Conservation (phyloP, 1,140 invertebrate species). For the Brachionus rubens region DNA sequence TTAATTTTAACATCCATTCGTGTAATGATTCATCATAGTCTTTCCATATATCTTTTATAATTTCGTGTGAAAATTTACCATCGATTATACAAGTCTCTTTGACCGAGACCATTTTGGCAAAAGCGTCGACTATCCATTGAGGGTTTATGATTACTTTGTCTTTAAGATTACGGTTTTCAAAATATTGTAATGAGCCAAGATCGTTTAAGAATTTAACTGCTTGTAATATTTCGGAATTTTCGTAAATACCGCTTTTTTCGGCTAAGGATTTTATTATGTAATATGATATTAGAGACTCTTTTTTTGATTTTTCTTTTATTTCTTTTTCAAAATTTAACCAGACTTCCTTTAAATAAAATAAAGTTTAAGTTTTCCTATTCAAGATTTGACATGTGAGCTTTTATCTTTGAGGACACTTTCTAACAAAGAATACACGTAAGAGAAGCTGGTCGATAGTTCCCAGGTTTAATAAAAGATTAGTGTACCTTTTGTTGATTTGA, state of each 20-base stretch:
- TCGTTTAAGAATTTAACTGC: slow-evolving; percentile 57
- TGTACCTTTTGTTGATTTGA: no score
- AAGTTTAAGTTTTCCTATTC: no score
- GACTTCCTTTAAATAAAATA: slow-evolving; percentile 49
- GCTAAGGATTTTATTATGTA: neutral
- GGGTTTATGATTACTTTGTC: slow-evolving; percentile 57
- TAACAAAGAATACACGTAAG: no score
- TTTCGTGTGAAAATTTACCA: slow-evolving; percentile 52
- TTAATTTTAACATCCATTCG: slow-evolving; percentile 55
- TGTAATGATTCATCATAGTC: slow-evolving; percentile 52
- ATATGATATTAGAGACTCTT: slow-evolving; percentile 2
- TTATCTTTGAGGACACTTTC: no score
- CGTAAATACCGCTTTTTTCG: slow-evolving; percentile 26
- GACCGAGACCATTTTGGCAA: slow-evolving; percentile 58
- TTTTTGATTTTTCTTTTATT: slow-evolving; percentile 42
- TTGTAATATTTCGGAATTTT: slow-evolving; percentile 51
- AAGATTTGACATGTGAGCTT: no score
- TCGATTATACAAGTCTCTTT: slow-evolving; percentile 54
- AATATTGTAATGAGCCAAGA: slow-evolving; percentile 58
- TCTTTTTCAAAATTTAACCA: slow-evolving; percentile 49
- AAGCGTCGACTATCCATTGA: slow-evolving; percentile 61
- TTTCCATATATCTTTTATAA: slow-evolving; percentile 54
- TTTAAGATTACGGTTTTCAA: slow-evolving; percentile 55
- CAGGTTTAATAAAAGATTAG: no score
- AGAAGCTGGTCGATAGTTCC: no score